These are phyloP conservation scores for Melanargia galathea DNA, from an alignment of 2,888 invertebrate species.

Conservation along the genomic window DNA sequence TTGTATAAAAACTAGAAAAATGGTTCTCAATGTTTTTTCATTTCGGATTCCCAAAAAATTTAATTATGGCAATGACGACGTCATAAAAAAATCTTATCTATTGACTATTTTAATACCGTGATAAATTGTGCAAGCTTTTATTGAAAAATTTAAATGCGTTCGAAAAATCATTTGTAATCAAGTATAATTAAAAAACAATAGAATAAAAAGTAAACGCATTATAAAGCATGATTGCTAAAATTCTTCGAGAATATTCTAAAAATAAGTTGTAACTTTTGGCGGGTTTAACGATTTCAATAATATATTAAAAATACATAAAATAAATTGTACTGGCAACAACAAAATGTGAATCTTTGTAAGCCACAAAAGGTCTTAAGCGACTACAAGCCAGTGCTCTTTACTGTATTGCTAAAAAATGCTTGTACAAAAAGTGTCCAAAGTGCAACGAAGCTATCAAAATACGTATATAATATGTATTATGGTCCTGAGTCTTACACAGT, in stretches of 20 bases:
- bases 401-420: conserved; percentile 59
- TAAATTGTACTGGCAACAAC: conserved; percentile 36
- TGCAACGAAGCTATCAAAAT: conserved; percentile 66
- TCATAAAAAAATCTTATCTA: conserved; percentile 45
- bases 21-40: conserved; percentile 53
- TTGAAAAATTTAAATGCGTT: conserved; percentile 36
- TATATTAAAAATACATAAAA: conserved; percentile 26
- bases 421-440: conserved; percentile 62
- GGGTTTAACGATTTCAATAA: conserved; percentile 21
- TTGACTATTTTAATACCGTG: conserved; percentile 42
- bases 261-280: not conserved
- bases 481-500: conserved; percentile 80
- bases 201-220: conserved; percentile 1
- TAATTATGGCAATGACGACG: conserved; percentile 72
- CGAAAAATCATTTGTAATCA: conserved; percentile 26
- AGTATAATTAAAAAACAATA: conserved; percentile 21
- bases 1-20: conserved; percentile 59
- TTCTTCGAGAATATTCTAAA: conserved; percentile 5
- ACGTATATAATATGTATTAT: conserved; percentile 66
- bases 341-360: conserved; percentile 44
- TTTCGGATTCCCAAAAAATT: conserved; percentile 54
- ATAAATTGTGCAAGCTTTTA: conserved; percentile 32
- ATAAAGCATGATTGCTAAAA: conserved; percentile 4
- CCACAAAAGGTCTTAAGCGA: conserved; percentile 59
- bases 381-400: conserved; percentile 73